A percentile compares a stretch with the other conserved stretches of the same genome.
These are phyloP conservation scores for Emydoidea blandingii DNA, from an alignment of 2,797 vertebrate genomes.

Conservation along the genomic window DNA sequence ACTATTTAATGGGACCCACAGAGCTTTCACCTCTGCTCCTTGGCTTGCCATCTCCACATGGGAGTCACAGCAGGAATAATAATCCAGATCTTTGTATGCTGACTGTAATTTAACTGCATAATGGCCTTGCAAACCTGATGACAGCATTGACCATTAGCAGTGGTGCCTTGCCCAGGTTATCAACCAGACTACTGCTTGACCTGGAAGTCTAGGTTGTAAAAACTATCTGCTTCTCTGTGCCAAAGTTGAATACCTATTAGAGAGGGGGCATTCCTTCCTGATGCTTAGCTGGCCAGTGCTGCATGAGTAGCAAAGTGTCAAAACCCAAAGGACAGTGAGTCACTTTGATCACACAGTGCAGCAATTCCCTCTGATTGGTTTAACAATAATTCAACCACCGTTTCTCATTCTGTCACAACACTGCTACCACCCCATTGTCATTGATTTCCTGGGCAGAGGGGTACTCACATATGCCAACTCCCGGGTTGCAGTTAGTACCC, in stretches of 20 bases:
- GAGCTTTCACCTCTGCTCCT: background rate
- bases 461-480: background rate
- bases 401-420: background rate
- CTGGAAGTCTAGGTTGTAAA: conserved; percentile 21
- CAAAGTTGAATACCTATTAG: background rate
- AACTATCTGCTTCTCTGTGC: conserved; percentile 22
- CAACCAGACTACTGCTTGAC: background rate
- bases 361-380: background rate
- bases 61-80: background rate
- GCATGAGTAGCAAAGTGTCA: conserved; percentile 26
- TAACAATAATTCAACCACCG: background rate
- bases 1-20: background rate
- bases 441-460: background rate
- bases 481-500: background rate
- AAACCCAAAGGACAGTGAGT: conserved; percentile 49
- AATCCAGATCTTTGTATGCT: background rate
- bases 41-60: background rate
- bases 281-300: conserved; percentile 34
- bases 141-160: background rate
- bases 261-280: background rate
- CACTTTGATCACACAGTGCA: background rate
- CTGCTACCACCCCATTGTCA: background rate
- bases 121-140: background rate
- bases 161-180: background rate
- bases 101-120: background rate